These are phyloP conservation scores for Leptodactylus fallax DNA, from an alignment of 2,797 vertebrate genomes.

Conservation along the genomic window DNA sequence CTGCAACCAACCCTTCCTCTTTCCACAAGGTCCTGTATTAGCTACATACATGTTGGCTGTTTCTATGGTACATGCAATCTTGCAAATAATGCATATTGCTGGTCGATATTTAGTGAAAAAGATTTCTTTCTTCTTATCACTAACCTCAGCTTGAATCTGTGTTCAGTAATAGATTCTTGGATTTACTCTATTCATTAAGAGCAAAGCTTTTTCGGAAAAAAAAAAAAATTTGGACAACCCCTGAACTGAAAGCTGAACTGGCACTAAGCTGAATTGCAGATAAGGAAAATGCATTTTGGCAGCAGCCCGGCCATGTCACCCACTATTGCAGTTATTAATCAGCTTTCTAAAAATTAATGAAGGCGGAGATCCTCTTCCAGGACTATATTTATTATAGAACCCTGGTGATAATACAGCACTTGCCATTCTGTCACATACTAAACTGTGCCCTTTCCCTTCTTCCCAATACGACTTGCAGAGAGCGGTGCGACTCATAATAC, in stretches of 20 bases:
- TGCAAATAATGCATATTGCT: too few relatives aligned
- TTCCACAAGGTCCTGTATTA: too few relatives aligned
- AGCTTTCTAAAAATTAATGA: not conserved
- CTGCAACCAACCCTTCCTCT: too few relatives aligned
- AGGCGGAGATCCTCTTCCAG: not conserved
- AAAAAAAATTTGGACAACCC: too few relatives aligned
- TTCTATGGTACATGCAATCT: too few relatives aligned
- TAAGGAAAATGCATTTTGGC: not conserved
- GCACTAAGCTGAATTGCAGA: not conserved
- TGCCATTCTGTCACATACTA: not conserved
- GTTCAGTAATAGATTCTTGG: too few relatives aligned
- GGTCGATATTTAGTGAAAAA: too few relatives aligned
- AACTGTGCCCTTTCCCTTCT: not conserved
- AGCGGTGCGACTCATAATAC: not conserved
- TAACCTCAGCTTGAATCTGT: too few relatives aligned
- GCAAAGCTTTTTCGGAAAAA: too few relatives aligned
- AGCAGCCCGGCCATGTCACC: not conserved
- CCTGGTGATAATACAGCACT: not conserved
- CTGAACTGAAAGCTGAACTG: not conserved
- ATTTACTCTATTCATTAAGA: too few relatives aligned
- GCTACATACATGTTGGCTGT: too few relatives aligned
- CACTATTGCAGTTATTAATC: not conserved
- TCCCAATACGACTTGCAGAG: not conserved
- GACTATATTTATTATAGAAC: not conserved
- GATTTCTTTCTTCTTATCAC: too few relatives aligned